phyloP scores from a whole-genome alignment of 2,888 invertebrate genomes.

The Drosophila demipolita region DNA sequence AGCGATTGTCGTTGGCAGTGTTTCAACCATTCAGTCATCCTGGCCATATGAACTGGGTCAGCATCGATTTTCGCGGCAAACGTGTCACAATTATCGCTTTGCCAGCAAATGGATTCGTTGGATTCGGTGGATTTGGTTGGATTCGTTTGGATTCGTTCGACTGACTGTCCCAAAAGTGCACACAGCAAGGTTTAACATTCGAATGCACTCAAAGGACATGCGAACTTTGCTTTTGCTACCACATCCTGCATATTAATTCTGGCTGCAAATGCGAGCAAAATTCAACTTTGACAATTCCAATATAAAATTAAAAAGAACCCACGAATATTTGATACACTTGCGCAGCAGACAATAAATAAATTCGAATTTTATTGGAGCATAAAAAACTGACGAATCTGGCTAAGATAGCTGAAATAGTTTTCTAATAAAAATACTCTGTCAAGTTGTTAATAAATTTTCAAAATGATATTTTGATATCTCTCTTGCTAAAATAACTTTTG shows the following conservation, averaged over 20 bases:
- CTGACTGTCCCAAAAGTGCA: conserved; percentile 23
- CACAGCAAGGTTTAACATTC: conserved; percentile 15
- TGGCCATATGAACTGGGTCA: conserved; percentile 69
- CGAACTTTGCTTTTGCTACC: conserved; percentile 4
- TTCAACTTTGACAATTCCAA: conserved; percentile 29
- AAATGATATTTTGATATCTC: too few species aligned
- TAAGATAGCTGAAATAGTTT: too few species aligned
- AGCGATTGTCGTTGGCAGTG: conserved; percentile 33
- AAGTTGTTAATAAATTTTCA: background rate
- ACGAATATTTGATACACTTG: background rate
- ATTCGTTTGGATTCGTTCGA: conserved; percentile 13
- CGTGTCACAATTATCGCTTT: conserved; percentile 74
- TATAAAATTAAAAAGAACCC: conserved; percentile 11
- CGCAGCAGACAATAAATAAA: background rate
- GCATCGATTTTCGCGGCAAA: conserved; percentile 76
- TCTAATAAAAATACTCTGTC: background rate
- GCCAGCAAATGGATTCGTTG: conserved; percentile 16
- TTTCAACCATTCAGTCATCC: conserved; percentile 9
- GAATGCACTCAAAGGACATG: conserved; percentile 47
- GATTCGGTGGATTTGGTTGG: conserved; percentile 15
- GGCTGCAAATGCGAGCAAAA: conserved; percentile 27
- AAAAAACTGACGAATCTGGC: background rate
- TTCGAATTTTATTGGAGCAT: background rate
- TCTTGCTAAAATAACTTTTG: background rate
- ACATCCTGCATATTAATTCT: conserved; percentile 67